Base-by-base conservation (phyloP, 2,797 vertebrate genomes). In the Lutjanus campechanus region DNA sequence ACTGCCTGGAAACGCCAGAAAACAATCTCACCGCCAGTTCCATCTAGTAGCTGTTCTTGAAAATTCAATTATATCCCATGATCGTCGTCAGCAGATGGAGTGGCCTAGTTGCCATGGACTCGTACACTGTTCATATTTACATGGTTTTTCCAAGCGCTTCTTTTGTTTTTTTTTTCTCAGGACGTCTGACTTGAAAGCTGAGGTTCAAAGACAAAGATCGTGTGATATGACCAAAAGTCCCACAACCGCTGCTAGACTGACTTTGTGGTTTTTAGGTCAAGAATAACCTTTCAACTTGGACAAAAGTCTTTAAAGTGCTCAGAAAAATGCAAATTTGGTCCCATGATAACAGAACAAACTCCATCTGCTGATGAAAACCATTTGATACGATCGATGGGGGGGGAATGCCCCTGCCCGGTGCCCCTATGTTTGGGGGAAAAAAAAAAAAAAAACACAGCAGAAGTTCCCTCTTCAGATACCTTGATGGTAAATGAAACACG, bases 21-120 rank as follows among this genome's bases (percentile, higher is more conserved):
- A 68, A 17, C 0, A 76, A 51, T 58, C 41, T 68, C 59, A 69
- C 54, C 44, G 40, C 56, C 62, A 9, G 22, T 29, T 66, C 22
- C 12, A 53, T 64, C 49, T 74, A 70, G 12, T 15, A 29, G 53
- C 40, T 36, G 20, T 16, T 22, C 41, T 22, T 0, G 19, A 12
- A 7, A 53, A 25, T 19, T 43, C 25, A 17, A 4, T 68, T n/a
- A 41, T 9, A 15, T 55, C 10, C 7, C 7, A 16, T 13, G 8
- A 46, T 12, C 9, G 11, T 49, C 22, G 36, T 59, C 43, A 36
- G 20, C 67, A 47, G 15, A 47, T 8, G 61, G 16, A n/a, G 47
- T 51, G n/a, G 11, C n/a, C 60, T 11, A 1, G 2, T 15, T 22
- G 5, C 3, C 6, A 0, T 4, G 40, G 11, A 20, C 7, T 41